phyloP scores from a whole-genome alignment of 2,797 vertebrate species.

The Psittacula echo region DNA sequence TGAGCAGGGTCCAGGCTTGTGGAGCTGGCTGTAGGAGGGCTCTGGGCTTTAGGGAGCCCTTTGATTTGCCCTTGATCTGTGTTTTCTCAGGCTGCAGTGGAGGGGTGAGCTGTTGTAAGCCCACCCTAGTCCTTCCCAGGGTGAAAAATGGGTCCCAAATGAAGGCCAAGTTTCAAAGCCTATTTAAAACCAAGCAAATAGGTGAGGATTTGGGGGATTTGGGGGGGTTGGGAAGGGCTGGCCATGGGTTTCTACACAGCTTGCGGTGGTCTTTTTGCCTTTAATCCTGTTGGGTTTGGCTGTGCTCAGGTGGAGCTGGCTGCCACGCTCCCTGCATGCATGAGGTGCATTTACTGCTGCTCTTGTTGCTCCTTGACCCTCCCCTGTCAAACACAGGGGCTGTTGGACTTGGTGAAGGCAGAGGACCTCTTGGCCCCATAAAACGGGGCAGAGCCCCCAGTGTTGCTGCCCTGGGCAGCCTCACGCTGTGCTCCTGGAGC shows the following conservation, averaged over 20 bases:
- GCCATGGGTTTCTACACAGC: rapidly evolving
- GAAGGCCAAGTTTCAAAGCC: not conserved
- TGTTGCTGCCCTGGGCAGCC: not conserved
- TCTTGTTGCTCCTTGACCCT: not conserved
- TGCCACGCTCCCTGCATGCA: not conserved
- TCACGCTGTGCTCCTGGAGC: rapidly evolving
- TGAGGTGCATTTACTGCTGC: not conserved
- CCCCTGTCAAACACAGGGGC: not conserved
- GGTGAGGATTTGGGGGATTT: not conserved
- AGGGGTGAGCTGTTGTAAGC: not conserved
- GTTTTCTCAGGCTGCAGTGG: not conserved
- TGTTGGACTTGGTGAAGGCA: not conserved
- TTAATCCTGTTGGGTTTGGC: constrained; percentile 18
- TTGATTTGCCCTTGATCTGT: not conserved
- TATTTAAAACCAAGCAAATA: not conserved
- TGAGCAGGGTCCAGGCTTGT: not conserved
- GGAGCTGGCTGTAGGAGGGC: not conserved
- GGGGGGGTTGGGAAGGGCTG: not conserved
- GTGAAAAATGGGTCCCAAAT: not conserved
- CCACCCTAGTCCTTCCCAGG: not conserved
- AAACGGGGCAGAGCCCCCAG: not conserved
- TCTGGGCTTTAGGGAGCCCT: not conserved
- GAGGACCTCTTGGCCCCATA: rapidly evolving
- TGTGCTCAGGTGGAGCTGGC: not conserved
- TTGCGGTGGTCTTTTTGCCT: not conserved